phyloP scores from a whole-genome alignment of 2,797 vertebrate species.

The Clarias pachynema region DNA sequence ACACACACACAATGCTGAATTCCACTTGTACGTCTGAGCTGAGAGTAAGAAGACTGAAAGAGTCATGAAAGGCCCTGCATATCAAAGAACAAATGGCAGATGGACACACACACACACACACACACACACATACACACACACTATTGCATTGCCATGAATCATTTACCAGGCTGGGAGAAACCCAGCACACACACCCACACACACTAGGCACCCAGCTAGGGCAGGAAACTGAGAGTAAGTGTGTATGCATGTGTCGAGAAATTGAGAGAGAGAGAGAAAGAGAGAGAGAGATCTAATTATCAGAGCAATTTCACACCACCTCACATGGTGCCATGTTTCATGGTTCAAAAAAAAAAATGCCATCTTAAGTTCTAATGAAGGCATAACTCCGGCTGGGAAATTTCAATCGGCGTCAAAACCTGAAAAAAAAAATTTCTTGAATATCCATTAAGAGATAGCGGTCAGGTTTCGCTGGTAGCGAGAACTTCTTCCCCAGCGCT shows the following conservation, averaged over 20 bases:
- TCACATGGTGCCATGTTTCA: conserved; percentile 24
- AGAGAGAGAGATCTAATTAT: conserved; percentile 25
- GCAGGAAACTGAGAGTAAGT: conserved; percentile 14
- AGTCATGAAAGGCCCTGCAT: conserved; percentile 41
- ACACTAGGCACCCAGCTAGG: background rate
- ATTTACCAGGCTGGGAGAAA: conserved; percentile 57
- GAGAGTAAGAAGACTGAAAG: conserved; percentile 19
- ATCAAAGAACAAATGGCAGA: conserved; percentile 61
- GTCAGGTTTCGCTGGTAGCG: background rate
- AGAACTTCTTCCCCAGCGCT: background rate
- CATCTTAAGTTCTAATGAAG: background rate
- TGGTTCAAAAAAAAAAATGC: background rate
- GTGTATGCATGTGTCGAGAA: conserved; percentile 1
- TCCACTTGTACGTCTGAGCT: conserved; percentile 17
- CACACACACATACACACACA: conserved; percentile 49
- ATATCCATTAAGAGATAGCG: background rate
- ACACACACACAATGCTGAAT: conserved; percentile 23
- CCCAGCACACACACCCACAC: conserved; percentile 41
- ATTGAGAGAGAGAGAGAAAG: background rate
- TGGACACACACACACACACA: conserved; percentile 54
- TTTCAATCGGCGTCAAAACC: background rate
- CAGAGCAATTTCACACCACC: conserved; percentile 44
- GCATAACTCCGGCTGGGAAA: background rate
- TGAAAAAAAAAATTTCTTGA: background rate
- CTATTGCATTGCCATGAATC: conserved; percentile 62